Base-by-base conservation (phyloP, 2,113 vertebrate genomes). In the Coreoperca whiteheadi region DNA sequence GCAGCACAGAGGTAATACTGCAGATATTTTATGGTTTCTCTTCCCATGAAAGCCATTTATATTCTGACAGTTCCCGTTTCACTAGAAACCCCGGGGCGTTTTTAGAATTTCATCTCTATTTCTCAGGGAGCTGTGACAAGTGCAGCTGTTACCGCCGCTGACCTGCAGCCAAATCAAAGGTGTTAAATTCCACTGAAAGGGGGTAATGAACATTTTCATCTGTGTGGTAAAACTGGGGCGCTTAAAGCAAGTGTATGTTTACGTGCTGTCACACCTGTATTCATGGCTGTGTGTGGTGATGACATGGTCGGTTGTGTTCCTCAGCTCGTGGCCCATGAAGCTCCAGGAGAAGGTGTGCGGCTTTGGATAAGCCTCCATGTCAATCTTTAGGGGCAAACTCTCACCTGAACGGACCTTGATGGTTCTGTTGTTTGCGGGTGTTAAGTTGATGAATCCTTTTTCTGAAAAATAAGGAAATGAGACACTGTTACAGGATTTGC, bases 331-430 rank as follows among this genome's bases (percentile, higher is more conserved):
- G 0, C 95, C 96, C 94, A 96, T 96, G 76, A 97, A 98, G 74
- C 95, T 95, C 98, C 98, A 99, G 81, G 95, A 91, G 59, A 96
- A 91, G 6, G 88, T 89, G 53, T 94, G 92, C 0, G 96, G 97
- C 79, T 90, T 96, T 4, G 98, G 98, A 84, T 98, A 97, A 0
- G 98, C 96, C 57, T 97, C 96, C 43, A 99, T 97, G 15, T 95
- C 93, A 15, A 97, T 96, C 14, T 85, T 87, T 79, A 99, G 89
- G 21, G 96, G 93, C 56, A 98, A 91, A 83, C 96, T 98, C 86
- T 99, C 96, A 1, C 98, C 98, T 14, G 96, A 95, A 2, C 96
- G 97, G n/a, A 99, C 95, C 63, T 95, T 95, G 72, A 97, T 81
- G 1, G 96, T 98, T 37, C 94, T 94, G 89, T 97, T 98, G 64